Conservation (phyloP, 2,888 invertebrate species). For the Lysandra coridon region DNA sequence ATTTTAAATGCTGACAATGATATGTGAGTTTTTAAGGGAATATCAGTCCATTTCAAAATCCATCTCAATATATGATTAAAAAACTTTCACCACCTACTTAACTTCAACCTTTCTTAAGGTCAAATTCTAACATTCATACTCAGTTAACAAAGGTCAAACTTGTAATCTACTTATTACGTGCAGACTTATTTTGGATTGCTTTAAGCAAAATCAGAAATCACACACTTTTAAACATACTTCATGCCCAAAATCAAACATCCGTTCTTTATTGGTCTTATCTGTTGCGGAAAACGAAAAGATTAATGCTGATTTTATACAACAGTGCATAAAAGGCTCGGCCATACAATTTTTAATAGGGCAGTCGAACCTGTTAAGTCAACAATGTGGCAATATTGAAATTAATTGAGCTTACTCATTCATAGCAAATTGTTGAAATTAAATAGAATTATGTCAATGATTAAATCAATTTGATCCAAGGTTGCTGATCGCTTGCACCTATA, state of each 20-base stretch:
- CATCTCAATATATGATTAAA: not conserved
- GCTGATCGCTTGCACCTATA: constrained; percentile 44
- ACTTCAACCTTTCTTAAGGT: not conserved
- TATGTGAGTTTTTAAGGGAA: not conserved
- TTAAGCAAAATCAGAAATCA: not conserved
- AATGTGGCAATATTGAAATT: constrained; percentile 16
- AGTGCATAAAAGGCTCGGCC: not conserved
- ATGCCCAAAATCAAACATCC: not conserved
- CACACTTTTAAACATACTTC: not conserved
- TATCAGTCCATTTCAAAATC: not conserved
- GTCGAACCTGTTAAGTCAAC: constrained; percentile 17
- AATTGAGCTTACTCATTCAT: constrained; percentile 20
- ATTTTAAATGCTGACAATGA: not conserved
- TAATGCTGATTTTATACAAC: not conserved
- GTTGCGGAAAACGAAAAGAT: not conserved
- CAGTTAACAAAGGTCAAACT: not conserved
- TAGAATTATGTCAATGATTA: constrained; percentile 34
- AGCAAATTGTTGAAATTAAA: constrained; percentile 27
- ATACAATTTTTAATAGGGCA: constrained; percentile 27
- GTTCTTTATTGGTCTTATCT: not conserved
- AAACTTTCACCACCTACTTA: not conserved
- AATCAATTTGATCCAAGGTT: constrained; percentile 39
- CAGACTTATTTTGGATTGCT: not conserved
- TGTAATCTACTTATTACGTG: not conserved
- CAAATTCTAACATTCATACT: constrained; percentile 13